Conservation (phyloP, 2,113 vertebrate species). For the Oreochromis niloticus region DNA sequence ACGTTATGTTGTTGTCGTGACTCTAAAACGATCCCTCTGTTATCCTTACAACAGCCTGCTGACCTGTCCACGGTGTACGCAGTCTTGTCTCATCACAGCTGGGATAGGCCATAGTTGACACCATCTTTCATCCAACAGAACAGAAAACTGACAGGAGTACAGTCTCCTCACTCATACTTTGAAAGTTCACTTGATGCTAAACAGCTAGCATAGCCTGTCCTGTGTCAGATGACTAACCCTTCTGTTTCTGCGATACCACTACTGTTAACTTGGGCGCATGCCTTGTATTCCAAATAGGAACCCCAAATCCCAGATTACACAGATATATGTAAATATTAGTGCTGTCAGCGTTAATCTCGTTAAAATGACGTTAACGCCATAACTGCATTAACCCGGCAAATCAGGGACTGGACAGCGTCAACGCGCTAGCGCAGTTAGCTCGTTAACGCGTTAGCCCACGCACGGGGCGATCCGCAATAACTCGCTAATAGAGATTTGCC, state of each 20-base stretch:
- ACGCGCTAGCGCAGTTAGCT: no score
- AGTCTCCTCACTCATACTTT: background rate
- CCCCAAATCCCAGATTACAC: no score
- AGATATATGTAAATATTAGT: no score
- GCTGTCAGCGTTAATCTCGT: no score
- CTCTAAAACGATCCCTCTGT: background rate
- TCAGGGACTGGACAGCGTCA: no score
- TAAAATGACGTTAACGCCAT: no score
- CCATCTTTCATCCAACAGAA: background rate
- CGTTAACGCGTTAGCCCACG: no score
- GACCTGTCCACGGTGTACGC: rapidly evolving
- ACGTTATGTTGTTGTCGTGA: background rate
- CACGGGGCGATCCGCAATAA: no score
- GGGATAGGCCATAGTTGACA: rapidly evolving
- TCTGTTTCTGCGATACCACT: background rate
- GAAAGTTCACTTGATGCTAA: background rate
- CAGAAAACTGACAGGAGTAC: background rate
- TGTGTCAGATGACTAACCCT: background rate
- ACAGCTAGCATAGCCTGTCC: background rate
- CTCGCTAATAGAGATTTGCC: no score
- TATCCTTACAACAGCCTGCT: background rate
- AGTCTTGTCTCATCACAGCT: background rate
- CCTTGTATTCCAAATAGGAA: no score
- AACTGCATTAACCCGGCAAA: no score
- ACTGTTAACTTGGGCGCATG: no score